Evolutionary conservation across 2,888 invertebrate genomes (phyloP).

Genomic region (Ophion ventricosus): DNA sequence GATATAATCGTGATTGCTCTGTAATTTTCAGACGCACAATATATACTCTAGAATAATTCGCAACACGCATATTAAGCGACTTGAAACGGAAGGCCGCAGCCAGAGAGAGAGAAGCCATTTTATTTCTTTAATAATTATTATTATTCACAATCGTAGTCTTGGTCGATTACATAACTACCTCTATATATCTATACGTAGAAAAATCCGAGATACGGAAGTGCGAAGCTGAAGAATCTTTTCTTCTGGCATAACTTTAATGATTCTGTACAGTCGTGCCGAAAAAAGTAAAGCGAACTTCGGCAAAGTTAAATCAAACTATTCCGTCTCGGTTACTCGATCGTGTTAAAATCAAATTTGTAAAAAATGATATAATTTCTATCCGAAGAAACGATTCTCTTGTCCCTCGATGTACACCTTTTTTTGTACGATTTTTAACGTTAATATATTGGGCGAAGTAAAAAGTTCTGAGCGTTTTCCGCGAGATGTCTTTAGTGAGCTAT

Average conservation of each 20-base stretch:
- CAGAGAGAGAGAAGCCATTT: slow-evolving; percentile 38
- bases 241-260: neutral
- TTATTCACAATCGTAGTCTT: slow-evolving; percentile 36
- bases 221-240: slow-evolving; percentile 12
- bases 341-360: neutral
- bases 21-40: slow-evolving; percentile 56
- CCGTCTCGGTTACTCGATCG: neutral
- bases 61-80: slow-evolving; percentile 38
- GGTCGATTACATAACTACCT: slow-evolving; percentile 11
- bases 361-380: neutral
- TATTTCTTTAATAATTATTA: slow-evolving; percentile 37
- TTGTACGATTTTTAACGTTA: too few species aligned
- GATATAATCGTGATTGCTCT: slow-evolving; percentile 44
- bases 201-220: slow-evolving; percentile 40
- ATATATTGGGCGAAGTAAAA: too few species aligned
- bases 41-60: slow-evolving; percentile 13
- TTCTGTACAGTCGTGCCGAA: neutral
- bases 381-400: neutral
- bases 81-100: neutral
- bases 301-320: neutral
- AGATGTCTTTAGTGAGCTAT: too few species aligned
- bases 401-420: too few species aligned
- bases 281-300: neutral
- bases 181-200: neutral
- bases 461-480: too few species aligned